phyloP scores from a whole-genome alignment of 2,113 vertebrate genomes.

The Microcebus griseorufus region DNA sequence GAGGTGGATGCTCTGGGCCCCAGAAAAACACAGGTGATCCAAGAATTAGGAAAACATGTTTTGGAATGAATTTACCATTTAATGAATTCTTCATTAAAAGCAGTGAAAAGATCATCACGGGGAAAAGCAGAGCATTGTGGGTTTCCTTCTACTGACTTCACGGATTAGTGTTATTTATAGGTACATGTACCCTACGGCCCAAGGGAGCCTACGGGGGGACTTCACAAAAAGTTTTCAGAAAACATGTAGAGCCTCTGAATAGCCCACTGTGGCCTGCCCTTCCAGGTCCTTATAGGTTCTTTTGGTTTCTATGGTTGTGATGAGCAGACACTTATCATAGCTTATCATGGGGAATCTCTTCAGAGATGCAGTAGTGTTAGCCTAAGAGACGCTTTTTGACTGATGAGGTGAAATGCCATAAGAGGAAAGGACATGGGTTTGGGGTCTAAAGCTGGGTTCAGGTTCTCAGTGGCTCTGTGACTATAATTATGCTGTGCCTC shows the following conservation, averaged over 20 bases:
- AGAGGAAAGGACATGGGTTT: background rate
- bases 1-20: background rate
- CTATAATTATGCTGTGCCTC: background rate
- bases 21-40: background rate
- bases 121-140: background rate
- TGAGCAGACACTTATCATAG: background rate
- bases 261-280: background rate
- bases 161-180: background rate
- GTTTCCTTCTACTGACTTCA: background rate
- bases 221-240: background rate
- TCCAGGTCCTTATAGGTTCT: background rate
- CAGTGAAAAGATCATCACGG: background rate
- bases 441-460: background rate
- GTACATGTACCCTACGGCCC: background rate
- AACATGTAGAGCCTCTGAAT: background rate
- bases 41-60: background rate
- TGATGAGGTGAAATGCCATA: background rate
- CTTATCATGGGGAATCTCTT: background rate
- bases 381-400: background rate
- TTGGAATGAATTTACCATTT: background rate
- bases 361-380: background rate
- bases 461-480: background rate
- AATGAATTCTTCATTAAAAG: background rate
- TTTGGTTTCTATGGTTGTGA: background rate
- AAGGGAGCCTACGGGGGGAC: too few relatives aligned